Evolutionary conservation across 2,888 invertebrate genomes (phyloP).

Genomic region (Acleris laterana): DNA sequence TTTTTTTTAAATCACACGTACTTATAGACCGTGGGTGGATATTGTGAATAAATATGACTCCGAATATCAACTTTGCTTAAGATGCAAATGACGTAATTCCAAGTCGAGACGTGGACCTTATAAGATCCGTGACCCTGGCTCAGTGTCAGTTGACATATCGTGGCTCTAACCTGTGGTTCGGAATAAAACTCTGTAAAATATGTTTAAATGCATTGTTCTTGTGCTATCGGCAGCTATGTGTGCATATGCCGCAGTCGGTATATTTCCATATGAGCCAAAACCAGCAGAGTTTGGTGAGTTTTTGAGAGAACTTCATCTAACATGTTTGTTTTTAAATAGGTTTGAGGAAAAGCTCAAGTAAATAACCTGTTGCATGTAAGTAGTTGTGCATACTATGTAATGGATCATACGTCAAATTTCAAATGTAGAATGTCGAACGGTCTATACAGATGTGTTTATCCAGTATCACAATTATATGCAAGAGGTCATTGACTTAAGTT

Average conservation of each 20-base stretch:
- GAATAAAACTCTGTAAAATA: background rate
- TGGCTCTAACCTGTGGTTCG: background rate
- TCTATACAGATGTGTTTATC: too few species aligned
- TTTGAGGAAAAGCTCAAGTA: too few species aligned
- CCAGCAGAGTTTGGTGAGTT: constrained; percentile 23
- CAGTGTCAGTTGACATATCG: background rate
- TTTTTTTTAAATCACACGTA: too few species aligned
- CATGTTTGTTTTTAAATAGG: too few species aligned
- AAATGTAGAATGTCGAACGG: too few species aligned
- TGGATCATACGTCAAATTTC: too few species aligned
- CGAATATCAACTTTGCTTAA: background rate
- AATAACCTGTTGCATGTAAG: too few species aligned
- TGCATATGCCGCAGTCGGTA: constrained; percentile 9
- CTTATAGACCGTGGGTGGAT: too few species aligned
- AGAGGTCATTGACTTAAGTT: too few species aligned
- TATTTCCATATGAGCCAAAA: constrained; percentile 12
- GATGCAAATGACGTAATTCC: constrained; percentile 1
- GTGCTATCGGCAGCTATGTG: constrained; percentile 2
- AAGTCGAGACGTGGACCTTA: background rate
- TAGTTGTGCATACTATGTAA: too few species aligned
- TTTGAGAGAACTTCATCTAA: background rate
- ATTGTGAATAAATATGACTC: too few species aligned
- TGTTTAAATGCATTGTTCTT: constrained; percentile 5
- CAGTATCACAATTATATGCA: too few species aligned
- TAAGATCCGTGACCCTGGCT: background rate